A percentile compares a stretch with the other conserved stretches of the same genome.
phyloP scores from a whole-genome alignment of 2,113 vertebrate species.

The Callionymus lyra region DNA sequence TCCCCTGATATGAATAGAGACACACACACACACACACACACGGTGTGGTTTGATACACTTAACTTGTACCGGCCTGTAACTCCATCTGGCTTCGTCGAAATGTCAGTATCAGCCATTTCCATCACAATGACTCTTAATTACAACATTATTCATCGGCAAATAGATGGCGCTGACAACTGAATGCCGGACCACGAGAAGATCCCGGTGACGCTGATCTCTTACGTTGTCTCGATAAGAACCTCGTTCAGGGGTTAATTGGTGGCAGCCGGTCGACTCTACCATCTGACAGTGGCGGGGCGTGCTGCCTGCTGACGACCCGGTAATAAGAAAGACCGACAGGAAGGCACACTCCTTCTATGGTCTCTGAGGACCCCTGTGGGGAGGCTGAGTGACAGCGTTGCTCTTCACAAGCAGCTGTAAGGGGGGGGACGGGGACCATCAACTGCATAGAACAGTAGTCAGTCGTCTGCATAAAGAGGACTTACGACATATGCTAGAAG shows the following conservation, averaged over 20 bases:
- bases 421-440: too few relatives aligned
- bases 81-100: slow-evolving; percentile 21
- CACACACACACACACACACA: slow-evolving; percentile 10
- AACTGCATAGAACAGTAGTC: too few relatives aligned
- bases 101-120: slow-evolving; percentile 24
- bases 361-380: slow-evolving; percentile 12
- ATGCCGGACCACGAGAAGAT: slow-evolving; percentile 13
- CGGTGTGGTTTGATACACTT: slow-evolving; percentile 8
- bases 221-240: slow-evolving; percentile 14
- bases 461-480: too few relatives aligned
- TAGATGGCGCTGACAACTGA: slow-evolving; percentile 9
- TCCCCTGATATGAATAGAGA: slow-evolving; percentile 30
- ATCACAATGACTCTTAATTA: slow-evolving; percentile 21
- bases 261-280: slow-evolving; percentile 26
- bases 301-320: slow-evolving; percentile 32
- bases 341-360: slow-evolving; percentile 19
- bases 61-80: slow-evolving; percentile 21
- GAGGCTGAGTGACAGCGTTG: slow-evolving; percentile 37
- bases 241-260: slow-evolving; percentile 51
- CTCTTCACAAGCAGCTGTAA: slow-evolving; percentile 22
- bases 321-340: slow-evolving; percentile 34
- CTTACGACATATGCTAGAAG: too few relatives aligned
- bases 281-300: slow-evolving; percentile 34
- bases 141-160: slow-evolving; percentile 18
- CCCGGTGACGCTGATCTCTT: slow-evolving; percentile 14